Percentiles rank a stretch among this genome's conserved stretches.
These are phyloP conservation scores for Nothocercus nigrocapillus DNA, from an alignment of 2,113 vertebrate species.

Conservation along the genomic window DNA sequence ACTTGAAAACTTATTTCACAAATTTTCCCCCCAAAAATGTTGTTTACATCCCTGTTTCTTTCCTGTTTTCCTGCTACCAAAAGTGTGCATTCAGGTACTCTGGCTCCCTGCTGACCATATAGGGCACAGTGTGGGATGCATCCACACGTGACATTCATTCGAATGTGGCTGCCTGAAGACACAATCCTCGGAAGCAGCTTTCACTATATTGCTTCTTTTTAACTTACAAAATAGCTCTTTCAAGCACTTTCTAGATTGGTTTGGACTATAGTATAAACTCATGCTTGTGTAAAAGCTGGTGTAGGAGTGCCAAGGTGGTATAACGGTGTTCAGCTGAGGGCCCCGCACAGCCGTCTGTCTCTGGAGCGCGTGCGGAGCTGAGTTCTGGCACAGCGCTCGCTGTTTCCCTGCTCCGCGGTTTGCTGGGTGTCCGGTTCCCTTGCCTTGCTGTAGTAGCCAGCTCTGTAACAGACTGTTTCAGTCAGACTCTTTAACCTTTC, in stretches of 20 bases:
- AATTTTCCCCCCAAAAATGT: too few species aligned
- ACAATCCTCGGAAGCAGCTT: not conserved
- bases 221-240: not conserved
- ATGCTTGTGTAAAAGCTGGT: too few species aligned
- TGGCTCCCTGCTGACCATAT: not conserved
- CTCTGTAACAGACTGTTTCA: not conserved
- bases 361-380: not conserved
- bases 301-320: too few species aligned
- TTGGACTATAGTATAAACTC: not conserved
- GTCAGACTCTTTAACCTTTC: not conserved
- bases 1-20: not conserved
- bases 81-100: not conserved
- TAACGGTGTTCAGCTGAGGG: too few species aligned
- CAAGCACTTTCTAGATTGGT: not conserved
- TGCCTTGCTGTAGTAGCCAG: not conserved
- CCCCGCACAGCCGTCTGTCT: not conserved
- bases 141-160: fast-evolving
- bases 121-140: not conserved
- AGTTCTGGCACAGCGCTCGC: not conserved
- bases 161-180: fast-evolving
- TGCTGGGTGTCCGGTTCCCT: not conserved
- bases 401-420: not conserved
- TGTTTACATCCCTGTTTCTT: not conserved
- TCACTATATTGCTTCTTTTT: not conserved
- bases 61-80: not conserved